phyloP scores from a whole-genome alignment of 2,888 invertebrate genomes.

The Diarsia mendica region DNA sequence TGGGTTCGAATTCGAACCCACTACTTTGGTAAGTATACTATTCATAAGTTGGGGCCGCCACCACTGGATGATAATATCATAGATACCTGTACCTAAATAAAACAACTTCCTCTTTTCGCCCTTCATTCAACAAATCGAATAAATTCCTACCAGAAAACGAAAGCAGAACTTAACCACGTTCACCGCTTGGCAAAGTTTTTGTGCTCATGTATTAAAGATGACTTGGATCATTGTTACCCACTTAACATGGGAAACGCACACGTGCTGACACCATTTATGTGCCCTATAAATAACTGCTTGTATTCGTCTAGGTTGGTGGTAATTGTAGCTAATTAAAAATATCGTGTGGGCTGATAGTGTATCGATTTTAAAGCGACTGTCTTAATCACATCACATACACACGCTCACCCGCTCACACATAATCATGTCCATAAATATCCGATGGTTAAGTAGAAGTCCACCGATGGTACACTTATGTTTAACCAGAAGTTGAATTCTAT shows the following conservation, averaged over 20 bases:
- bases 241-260: constrained; percentile 42
- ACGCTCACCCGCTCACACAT: too few relatives aligned
- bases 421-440: not conserved
- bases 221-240: constrained; percentile 28
- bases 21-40: too few relatives aligned
- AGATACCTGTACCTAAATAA: not conserved
- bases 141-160: not conserved
- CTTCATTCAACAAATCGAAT: not conserved
- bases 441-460: not conserved
- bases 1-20: too few relatives aligned
- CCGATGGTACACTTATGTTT: not conserved
- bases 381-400: not conserved
- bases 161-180: constrained; percentile 18
- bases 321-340: constrained; percentile 26
- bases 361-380: constrained; percentile 3
- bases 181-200: constrained; percentile 6
- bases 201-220: constrained; percentile 18
- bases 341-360: not conserved
- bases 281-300: constrained; percentile 19
- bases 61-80: not conserved
- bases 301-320: constrained; percentile 26
- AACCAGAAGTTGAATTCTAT: not conserved
- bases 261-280: constrained; percentile 42
- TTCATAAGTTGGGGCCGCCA: too few relatives aligned
- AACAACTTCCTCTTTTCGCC: not conserved